These are phyloP conservation scores for Aplodontia rufa DNA, from an alignment of 2,113 vertebrate species.

Conservation along the genomic window DNA sequence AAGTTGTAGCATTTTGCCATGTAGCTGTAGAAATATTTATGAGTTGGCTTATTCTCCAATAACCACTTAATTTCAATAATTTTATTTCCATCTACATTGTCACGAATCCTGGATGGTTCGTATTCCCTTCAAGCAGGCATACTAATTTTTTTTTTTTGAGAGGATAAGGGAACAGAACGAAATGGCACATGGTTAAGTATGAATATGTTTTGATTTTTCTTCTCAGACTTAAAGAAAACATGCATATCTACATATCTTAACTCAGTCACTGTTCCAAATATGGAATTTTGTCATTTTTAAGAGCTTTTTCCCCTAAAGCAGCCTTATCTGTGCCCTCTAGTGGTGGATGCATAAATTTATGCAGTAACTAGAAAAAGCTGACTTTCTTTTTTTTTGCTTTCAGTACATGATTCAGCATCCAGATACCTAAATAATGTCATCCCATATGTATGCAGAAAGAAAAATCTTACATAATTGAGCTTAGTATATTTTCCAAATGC, in stretches of 20 bases:
- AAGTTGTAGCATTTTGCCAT: background rate
- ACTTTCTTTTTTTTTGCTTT: background rate
- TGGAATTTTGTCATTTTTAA: conserved; percentile 60
- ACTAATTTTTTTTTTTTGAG: background rate
- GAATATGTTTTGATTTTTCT: conserved; percentile 52
- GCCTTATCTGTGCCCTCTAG: conserved; percentile 76
- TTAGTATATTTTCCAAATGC: background rate
- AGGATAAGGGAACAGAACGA: background rate
- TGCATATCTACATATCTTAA: conserved; percentile 46
- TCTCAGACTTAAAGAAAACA: conserved; percentile 57
- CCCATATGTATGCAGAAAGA: background rate
- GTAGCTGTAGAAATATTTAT: background rate
- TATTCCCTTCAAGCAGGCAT: background rate
- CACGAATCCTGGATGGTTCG: background rate
- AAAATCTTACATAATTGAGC: background rate
- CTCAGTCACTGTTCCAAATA: conserved; percentile 32
- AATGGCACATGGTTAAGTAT: conserved; percentile 24
- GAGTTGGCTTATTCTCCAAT: background rate
- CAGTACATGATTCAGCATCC: conserved; percentile 57
- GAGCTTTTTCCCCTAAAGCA: conserved; percentile 42
- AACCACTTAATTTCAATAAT: conserved; percentile 5
- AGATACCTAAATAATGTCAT: conserved; percentile 1
- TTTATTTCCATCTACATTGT: conserved; percentile 9
- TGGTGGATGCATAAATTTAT: conserved; percentile 45
- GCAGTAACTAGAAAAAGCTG: background rate